Evolutionary conservation across 2,888 invertebrate species (phyloP).

Genomic region (Celastrina argiolus): DNA sequence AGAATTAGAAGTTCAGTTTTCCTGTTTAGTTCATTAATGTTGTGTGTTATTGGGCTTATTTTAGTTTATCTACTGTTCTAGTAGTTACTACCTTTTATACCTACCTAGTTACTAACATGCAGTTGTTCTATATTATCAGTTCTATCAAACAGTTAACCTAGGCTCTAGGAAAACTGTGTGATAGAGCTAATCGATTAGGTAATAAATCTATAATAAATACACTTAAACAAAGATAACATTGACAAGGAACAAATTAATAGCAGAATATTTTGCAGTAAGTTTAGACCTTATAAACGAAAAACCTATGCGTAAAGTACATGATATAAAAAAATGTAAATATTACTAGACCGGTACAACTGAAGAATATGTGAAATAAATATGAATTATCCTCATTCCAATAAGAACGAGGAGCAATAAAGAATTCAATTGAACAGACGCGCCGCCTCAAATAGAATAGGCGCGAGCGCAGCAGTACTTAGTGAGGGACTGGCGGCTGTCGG

Average conservation of each 20-base stretch:
- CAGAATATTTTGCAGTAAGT: not conserved
- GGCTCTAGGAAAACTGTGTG: too few relatives aligned
- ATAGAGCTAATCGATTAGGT: too few relatives aligned
- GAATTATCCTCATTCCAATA: constrained; percentile 6
- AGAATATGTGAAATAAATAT: not conserved
- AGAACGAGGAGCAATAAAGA: constrained; percentile 18
- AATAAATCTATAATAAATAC: too few relatives aligned
- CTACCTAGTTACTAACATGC: too few relatives aligned
- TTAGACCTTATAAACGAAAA: not conserved
- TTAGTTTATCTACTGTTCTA: not conserved
- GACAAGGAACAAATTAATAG: not conserved
- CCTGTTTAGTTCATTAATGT: not conserved
- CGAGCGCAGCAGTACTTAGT: constrained; percentile 26
- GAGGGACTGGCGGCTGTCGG: constrained; percentile 27
- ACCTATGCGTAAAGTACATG: not conserved
- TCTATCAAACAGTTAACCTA: too few relatives aligned
- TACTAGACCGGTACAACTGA: not conserved
- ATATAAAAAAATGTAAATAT: not conserved
- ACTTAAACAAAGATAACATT: too few relatives aligned
- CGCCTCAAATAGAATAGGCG: constrained; percentile 24
- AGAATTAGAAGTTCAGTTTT: not conserved
- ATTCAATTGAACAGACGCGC: constrained; percentile 21
- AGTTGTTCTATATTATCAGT: too few relatives aligned
- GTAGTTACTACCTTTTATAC: too few relatives aligned
- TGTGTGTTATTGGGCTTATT: not conserved